Evolutionary conservation across 2,888 invertebrate species (phyloP).

Genomic region (Drosophila subquinaria): DNA sequence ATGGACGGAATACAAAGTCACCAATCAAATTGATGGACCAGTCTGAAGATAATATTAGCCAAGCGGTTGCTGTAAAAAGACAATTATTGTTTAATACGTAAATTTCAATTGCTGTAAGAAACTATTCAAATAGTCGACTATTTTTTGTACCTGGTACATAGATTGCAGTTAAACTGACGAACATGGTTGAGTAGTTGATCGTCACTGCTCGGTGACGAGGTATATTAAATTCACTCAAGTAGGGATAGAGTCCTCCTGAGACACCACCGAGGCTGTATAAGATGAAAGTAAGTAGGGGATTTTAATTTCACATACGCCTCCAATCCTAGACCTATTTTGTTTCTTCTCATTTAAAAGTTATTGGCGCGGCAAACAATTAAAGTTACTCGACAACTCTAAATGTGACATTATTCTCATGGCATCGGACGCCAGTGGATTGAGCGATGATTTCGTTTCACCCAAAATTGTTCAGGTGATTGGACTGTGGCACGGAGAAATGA

Average conservation of each 20-base stretch:
- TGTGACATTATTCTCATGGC: too few relatives aligned
- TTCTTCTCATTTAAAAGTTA: too few relatives aligned
- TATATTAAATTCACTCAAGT: constrained; percentile 80
- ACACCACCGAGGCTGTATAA: constrained; percentile 72
- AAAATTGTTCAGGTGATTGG: too few relatives aligned
- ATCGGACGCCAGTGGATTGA: too few relatives aligned
- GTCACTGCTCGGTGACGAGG: constrained; percentile 79
- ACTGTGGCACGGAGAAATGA: too few relatives aligned
- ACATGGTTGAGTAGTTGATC: constrained; percentile 83
- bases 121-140: neutral
- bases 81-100: neutral
- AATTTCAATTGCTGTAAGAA: neutral
- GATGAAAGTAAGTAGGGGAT: neutral
- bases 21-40: constrained; percentile 74
- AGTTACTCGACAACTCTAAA: too few relatives aligned
- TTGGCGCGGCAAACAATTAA: too few relatives aligned
- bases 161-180: constrained; percentile 80
- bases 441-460: too few relatives aligned
- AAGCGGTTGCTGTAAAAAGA: constrained; percentile 65
- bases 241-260: constrained; percentile 78
- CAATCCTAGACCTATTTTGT: too few relatives aligned
- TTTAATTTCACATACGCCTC: neutral
- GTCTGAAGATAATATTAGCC: constrained; percentile 74
- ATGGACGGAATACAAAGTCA: constrained; percentile 74
- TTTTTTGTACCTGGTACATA: constrained; percentile 78